Base-by-base conservation (phyloP, 2,888 invertebrate genomes). In the Agrochola circellaris region DNA sequence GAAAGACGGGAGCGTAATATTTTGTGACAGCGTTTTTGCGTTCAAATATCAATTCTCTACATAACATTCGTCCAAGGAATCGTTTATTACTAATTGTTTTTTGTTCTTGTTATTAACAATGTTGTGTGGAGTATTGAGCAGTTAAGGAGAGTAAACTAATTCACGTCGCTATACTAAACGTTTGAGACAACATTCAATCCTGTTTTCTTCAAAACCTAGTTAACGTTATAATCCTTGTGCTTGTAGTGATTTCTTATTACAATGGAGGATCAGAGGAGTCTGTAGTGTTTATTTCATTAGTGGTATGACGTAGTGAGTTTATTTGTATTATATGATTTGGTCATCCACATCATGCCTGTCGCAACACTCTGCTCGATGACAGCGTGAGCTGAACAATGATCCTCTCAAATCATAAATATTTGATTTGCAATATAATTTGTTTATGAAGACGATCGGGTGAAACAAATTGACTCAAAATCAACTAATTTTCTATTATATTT, bases 401-500 rank as follows among this genome's bases (percentile, higher is more conserved):
- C 95, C 96, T 95, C 93, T 91, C 87, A 75, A 90, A 90, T 91
- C 93, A 94, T 92, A 89, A 91, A 90, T 90, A 92, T 92, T 91
- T 92, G 89, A 92, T 93, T 93, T 93, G 90, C 92, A 94, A 91
- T 92, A 88, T 88, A 90, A 91, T 89, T 89, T 87, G 85, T 89
- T 89, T 92, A 92, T 91, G 90, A 93, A 83, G 82, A 92, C 86
- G 91, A 91, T 93, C 93, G 93, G 95, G 95, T 93, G 93, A 92
- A 92, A 92, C 93, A 94, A 94, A 93, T 93, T 95, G 94, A 95
- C 95, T 94, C 94, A 95, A 95, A 96, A 96, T 96, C 96, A 95
- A 96, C 96, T 96, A 96, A 96, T 96, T 82, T 88, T 94, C 92
- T 96, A 93, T 96, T 96, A 96, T 96, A 96, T 96, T 96, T 96